phyloP scores from a whole-genome alignment of 2,888 invertebrate genomes.

The Panopea generosa region DNA sequence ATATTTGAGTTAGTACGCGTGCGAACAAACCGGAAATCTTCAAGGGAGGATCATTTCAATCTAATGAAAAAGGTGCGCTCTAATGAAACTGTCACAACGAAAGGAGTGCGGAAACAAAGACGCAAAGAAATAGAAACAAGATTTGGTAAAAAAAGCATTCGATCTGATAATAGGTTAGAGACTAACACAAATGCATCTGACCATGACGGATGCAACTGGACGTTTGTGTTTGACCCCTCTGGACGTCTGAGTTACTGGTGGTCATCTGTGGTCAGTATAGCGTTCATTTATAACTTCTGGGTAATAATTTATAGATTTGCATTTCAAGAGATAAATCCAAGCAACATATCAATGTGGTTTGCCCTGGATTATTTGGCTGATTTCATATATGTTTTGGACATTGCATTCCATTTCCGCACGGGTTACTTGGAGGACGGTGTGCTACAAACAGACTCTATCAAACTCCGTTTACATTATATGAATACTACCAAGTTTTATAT shows the following conservation, averaged over 20 bases:
- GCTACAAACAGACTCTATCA: constrained; percentile 96
- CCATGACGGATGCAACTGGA: constrained; percentile 88
- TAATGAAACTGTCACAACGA: constrained; percentile 87
- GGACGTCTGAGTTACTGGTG: constrained; percentile 90
- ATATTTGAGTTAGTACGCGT: constrained; percentile 91
- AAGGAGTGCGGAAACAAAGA: constrained; percentile 86
- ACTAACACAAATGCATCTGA: constrained; percentile 86
- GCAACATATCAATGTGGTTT: constrained; percentile 97
- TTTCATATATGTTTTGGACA: constrained; percentile 97
- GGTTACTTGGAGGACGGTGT: constrained; percentile 99
- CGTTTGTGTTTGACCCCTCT: constrained; percentile 99
- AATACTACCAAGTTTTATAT: constrained; percentile 99
- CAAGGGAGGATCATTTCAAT: constrained; percentile 87
- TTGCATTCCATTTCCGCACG: constrained; percentile 98
- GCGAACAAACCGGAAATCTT: constrained; percentile 89
- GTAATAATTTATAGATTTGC: constrained; percentile 98
- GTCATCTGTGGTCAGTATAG: constrained; percentile 84
- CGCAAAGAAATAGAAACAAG: constrained; percentile 85
- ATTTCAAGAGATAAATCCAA: constrained; percentile 96
- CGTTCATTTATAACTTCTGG: constrained; percentile 85
- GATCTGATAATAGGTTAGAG: constrained; percentile 74
- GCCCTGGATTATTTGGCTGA: constrained; percentile 98
- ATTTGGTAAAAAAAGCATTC: constrained; percentile 82
- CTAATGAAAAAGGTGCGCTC: constrained; percentile 89
- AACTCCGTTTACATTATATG: constrained; percentile 98